Conservation (phyloP, 2,888 invertebrate species). For the Andrena hattorfiana region DNA sequence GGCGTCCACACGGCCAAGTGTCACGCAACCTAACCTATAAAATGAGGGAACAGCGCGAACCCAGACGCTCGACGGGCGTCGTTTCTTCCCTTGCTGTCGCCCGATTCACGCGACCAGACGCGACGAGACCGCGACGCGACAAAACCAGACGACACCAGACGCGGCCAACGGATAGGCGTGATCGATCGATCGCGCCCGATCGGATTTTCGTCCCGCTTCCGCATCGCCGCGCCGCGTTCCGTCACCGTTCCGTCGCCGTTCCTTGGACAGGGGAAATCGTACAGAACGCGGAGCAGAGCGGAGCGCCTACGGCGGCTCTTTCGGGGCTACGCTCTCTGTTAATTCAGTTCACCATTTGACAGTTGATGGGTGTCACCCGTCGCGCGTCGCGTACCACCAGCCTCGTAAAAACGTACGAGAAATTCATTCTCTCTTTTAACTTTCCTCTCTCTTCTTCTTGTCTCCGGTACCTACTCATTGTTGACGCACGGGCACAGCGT, state of each 20-base stretch:
- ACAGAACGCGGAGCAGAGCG: not conserved
- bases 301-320: not conserved
- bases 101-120: slow-evolving; percentile 13
- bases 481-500: not conserved
- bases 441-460: not conserved
- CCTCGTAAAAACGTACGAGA: not conserved
- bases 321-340: slow-evolving; percentile 25
- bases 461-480: not conserved
- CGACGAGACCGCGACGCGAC: not conserved
- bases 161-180: slow-evolving; percentile 34
- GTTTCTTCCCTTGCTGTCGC: not conserved
- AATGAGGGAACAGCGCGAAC: slow-evolving; percentile 2
- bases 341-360: slow-evolving; percentile 72
- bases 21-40: slow-evolving; percentile 57
- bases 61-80: slow-evolving; percentile 36
- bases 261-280: slow-evolving; percentile 29
- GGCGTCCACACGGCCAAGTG: not conserved
- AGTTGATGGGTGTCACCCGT: slow-evolving; percentile 76
- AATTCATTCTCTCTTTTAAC: not conserved
- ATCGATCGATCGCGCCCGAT: slow-evolving; percentile 58
- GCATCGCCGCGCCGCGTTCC: slow-evolving; percentile 37
- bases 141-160: too few relatives aligned
- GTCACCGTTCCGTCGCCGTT: slow-evolving; percentile 10
- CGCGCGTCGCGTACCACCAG: not conserved
- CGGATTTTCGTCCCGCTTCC: slow-evolving; percentile 47